These are phyloP conservation scores for Hypotaenidia okinawae DNA, from an alignment of 2,797 vertebrate genomes.

Conservation along the genomic window DNA sequence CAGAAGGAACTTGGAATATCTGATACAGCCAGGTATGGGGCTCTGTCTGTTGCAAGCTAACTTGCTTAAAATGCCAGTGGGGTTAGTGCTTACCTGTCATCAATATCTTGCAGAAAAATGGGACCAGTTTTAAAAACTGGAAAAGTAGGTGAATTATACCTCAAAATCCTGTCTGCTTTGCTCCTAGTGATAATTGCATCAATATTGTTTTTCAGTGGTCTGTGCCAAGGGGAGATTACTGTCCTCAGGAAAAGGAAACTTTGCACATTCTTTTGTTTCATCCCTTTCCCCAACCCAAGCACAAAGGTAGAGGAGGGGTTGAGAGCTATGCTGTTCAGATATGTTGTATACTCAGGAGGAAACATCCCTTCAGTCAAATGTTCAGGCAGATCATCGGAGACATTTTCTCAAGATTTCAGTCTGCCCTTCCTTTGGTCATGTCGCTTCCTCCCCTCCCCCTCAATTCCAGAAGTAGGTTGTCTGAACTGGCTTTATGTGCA, in stretches of 20 bases:
- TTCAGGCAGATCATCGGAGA: neutral
- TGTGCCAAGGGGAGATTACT: neutral
- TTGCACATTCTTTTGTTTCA: neutral
- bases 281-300: neutral
- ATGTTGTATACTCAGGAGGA: neutral
- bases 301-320: neutral
- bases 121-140: neutral
- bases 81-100: neutral
- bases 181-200: neutral
- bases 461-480: neutral
- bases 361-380: neutral
- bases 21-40: fast-evolving
- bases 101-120: neutral
- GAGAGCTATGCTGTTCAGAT: neutral
- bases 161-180: neutral
- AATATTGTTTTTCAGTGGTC: neutral
- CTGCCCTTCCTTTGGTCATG: neutral
- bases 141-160: neutral
- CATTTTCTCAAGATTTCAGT: neutral
- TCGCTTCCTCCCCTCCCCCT: neutral
- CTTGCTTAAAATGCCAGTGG: neutral
- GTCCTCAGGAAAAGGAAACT: neutral
- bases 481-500: neutral
- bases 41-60: neutral
- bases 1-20: neutral